phyloP scores from a whole-genome alignment of 1,140 invertebrate genomes.

The Pinna nobilis region DNA sequence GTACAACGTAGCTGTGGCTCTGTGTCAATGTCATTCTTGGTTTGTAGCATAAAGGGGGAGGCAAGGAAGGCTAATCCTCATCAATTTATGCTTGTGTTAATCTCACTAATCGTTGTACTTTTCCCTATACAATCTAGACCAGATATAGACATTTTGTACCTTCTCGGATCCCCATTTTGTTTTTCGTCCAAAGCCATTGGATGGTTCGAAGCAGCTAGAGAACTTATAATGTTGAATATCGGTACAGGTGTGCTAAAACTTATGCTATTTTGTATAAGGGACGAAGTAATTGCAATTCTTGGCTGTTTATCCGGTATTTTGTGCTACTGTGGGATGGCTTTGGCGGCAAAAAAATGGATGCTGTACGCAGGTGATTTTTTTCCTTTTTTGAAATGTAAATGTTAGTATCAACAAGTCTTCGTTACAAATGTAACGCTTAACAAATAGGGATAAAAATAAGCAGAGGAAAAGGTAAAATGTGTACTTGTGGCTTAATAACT shows the following conservation, averaged over 20 bases:
- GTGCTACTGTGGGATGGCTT: neutral
- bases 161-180: slow-evolving; percentile 4
- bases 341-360: slow-evolving; percentile 1
- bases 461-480: no score
- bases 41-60: neutral
- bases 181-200: slow-evolving; percentile 6
- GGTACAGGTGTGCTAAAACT: neutral
- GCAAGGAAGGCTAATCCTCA: neutral
- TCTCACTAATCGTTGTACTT: neutral
- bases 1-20: neutral
- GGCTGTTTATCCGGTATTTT: neutral
- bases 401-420: neutral
- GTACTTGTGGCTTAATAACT: no score
- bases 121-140: neutral
- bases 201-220: neutral
- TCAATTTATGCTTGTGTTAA: neutral
- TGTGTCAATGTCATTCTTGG: neutral
- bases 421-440: no score
- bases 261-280: neutral
- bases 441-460: no score
- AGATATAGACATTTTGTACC: slow-evolving; percentile 3
- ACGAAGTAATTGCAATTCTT: slow-evolving; percentile 11
- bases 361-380: neutral
- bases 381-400: neutral
- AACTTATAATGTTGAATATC: neutral